phyloP scores from a whole-genome alignment of 2,797 vertebrate species.

The Fundulus diaphanus region DNA sequence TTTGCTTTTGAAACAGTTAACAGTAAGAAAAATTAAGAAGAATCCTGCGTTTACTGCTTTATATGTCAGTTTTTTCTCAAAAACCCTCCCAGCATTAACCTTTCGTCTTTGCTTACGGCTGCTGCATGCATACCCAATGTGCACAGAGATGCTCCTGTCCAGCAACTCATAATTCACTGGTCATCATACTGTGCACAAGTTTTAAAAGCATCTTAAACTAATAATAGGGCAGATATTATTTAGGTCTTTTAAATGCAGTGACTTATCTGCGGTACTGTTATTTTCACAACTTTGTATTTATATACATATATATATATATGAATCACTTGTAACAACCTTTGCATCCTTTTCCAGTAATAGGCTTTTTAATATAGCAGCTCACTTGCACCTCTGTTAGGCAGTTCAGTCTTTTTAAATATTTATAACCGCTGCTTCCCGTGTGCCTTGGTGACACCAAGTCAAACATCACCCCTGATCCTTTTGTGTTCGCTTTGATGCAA shows the following conservation, averaged over 20 bases:
- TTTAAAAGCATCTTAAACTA: slow-evolving; percentile 23
- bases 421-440: slow-evolving; percentile 38
- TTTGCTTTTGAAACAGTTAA: neutral
- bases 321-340: slow-evolving; percentile 9
- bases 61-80: neutral
- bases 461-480: slow-evolving; percentile 40
- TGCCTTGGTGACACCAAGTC: slow-evolving; percentile 19
- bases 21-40: neutral
- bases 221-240: neutral
- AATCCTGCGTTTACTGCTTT: neutral
- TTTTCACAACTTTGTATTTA: slow-evolving; percentile 11
- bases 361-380: slow-evolving; percentile 25
- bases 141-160: slow-evolving; percentile 28
- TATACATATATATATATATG: slow-evolving; percentile 19
- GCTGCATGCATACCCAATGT: slow-evolving; percentile 26
- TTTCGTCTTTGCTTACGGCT: slow-evolving; percentile 12
- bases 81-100: neutral
- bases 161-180: slow-evolving; percentile 7
- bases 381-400: slow-evolving; percentile 38
- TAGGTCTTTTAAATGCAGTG: neutral
- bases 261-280: neutral
- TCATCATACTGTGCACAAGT: slow-evolving; percentile 15
- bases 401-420: slow-evolving; percentile 43
- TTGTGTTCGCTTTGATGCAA: slow-evolving; percentile 43
- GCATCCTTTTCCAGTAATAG: slow-evolving; percentile 15